Percentiles rank a stretch among this genome's conserved stretches.
phyloP scores from a whole-genome alignment of 2,797 vertebrate genomes.

The Sibirionetta formosa region DNA sequence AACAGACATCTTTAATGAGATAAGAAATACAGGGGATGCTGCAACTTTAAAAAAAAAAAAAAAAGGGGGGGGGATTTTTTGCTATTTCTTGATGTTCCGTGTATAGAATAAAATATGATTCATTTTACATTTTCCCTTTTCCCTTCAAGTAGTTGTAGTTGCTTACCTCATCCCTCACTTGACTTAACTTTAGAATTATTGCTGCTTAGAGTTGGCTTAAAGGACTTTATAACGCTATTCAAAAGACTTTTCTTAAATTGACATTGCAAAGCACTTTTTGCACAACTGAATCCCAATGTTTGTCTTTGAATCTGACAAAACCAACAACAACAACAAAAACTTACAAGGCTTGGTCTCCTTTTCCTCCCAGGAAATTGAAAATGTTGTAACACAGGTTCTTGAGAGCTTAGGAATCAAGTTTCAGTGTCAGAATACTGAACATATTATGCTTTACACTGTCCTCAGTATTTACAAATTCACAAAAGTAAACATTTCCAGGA shows the following conservation, averaged over 20 bases:
- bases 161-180: conserved; percentile 73
- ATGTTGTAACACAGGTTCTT: neutral
- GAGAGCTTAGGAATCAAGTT: neutral
- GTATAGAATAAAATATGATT: conserved; percentile 82
- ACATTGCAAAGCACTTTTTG: conserved; percentile 33
- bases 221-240: conserved; percentile 74
- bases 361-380: conserved; percentile 20
- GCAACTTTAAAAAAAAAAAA: conserved; percentile 80
- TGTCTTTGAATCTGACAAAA: neutral
- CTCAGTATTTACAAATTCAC: neutral
- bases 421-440: neutral
- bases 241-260: conserved; percentile 36
- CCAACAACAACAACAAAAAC: neutral
- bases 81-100: conserved; percentile 69
- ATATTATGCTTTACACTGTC: neutral
- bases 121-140: conserved; percentile 69
- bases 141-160: conserved; percentile 77
- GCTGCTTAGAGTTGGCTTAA: conserved; percentile 85
- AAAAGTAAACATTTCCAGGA: neutral
- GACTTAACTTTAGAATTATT: conserved; percentile 76
- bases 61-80: conserved; percentile 33
- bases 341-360: neutral
- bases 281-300: conserved; percentile 43
- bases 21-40: conserved; percentile 69
- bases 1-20: neutral